Evolutionary conservation across 2,888 invertebrate species (phyloP), one percentile per base, ranked within the genome.

Genomic region (Yponomeuta evonymella): DNA sequence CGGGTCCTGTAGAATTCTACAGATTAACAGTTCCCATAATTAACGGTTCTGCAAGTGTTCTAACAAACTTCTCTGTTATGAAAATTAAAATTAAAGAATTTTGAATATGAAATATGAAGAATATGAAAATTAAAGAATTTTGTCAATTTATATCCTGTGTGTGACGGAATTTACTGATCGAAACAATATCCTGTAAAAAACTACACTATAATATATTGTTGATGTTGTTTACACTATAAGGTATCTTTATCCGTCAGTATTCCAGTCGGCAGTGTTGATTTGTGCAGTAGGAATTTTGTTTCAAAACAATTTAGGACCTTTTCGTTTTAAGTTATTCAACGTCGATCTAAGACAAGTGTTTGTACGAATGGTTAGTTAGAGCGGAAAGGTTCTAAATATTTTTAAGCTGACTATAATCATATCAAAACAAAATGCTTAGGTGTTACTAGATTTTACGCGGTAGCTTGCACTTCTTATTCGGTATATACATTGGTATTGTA

Each of bases 381-480:
- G 51, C 51, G 51, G 12, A 58, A 15, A 15, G 51, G 51, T 58
- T 58, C 51, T 58, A 15, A 58, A 58, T 15, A 58, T 12, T 15
- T 15, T 58, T 30, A 65, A 65, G 33, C 65, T 65, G 33, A 33
- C 29, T 33, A 29, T 65, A 65, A 81, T 85, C 87, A 86, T 87
- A 87, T 87, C 87, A 83, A 48, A n/a, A 23, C 33, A n/a, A 82
- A 23, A 79, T 79, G 86, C 86, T 86, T 86, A 81, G 78, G 8
- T 51, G 51, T 68, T 68, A 51, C 29, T 48, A 68, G 30, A 10
- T 81, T 77, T 75, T 77, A 79, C 77, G 80, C 77, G 29, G 15
- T 23, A 23, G 65, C 65, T 30, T 65, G 65, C 65, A 65, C 11
- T 64, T 64, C 12, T 30, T 29, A 65, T 23, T 30, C 65, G 10